These are phyloP conservation scores for Lophotriccus pileatus DNA, from an alignment of 2,797 vertebrate genomes.

Conservation along the genomic window DNA sequence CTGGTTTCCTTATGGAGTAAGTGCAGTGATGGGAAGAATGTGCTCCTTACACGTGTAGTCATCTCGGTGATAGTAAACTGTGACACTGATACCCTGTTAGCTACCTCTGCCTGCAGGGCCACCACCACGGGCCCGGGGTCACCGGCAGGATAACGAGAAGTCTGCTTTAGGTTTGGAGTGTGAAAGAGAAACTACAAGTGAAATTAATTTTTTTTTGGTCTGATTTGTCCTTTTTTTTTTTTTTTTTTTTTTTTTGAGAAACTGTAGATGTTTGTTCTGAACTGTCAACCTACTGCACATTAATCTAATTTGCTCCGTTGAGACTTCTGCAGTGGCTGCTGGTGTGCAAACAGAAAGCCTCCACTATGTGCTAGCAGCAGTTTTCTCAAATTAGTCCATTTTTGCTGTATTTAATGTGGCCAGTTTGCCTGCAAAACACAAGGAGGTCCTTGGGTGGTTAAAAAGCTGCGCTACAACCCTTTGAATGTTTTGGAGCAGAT, in stretches of 20 bases:
- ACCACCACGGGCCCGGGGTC: neutral
- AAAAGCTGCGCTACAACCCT: neutral
- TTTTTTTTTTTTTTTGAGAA: neutral
- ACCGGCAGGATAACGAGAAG: neutral
- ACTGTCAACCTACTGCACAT: neutral
- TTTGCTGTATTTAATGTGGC: neutral
- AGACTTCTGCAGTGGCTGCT: neutral
- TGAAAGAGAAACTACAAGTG: neutral
- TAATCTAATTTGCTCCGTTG: neutral
- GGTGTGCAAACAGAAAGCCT: neutral
- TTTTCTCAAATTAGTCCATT: neutral
- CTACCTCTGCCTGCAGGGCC: conserved; percentile 21
- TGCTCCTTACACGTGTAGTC: conserved; percentile 46
- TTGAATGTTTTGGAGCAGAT: neutral
- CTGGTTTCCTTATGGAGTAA: conserved; percentile 64
- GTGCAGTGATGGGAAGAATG: conserved; percentile 59
- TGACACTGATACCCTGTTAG: conserved; percentile 24
- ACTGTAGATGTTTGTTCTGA: neutral
- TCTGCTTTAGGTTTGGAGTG: neutral
- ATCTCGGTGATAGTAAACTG: conserved; percentile 49
- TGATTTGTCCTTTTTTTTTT: neutral
- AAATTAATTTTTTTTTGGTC: neutral
- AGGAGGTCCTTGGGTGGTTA: neutral
- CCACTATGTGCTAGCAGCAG: neutral
- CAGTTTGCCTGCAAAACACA: neutral